Base-by-base conservation (phyloP, 2,888 invertebrate species). In the Antheraea assamensis region DNA sequence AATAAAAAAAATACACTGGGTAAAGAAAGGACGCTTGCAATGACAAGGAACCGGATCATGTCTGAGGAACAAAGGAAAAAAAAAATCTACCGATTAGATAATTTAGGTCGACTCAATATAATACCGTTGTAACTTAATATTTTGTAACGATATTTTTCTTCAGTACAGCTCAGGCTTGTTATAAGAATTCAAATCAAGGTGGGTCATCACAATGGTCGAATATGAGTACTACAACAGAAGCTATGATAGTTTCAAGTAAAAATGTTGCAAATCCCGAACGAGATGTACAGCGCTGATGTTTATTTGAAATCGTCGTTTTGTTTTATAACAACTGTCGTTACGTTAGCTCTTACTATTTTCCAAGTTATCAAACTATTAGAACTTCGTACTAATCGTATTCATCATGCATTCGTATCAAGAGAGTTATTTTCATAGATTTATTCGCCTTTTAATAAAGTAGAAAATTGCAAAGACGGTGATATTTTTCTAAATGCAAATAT, bases 241-340 rank as follows among this genome's bases (percentile, higher is more conserved):
- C 30, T 64, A 17, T 30, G 27, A 64, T 30, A 3, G 19, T 27
- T 64, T 64, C 30, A 17, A 30, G 27, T 10, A 30, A 64, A 64
- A 30, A 27, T 64, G 4, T 64, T 64, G 27, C 42, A 21, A 72
- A 64, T 42, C 64, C 30, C 31, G 10, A 24, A 68, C 66, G 42
- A 75, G 73, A 72, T 73, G 77, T 74, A 71, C 24, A 70, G 75
- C 52, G 3, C 74, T 74, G 74, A 75, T 76, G 72, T 72, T 72
- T 74, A 76, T 78, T 78, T 72, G 31, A 78, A 71, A 76, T 75
- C 52, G 66, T 74, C 55, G 71, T 76, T 66, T 77, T 76, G 76
- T 78, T 81, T 71, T 71, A 75, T 70, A 75, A 76, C 74, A 78
- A 76, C 73, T n/a, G 75, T 81, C 76, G 72, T 79, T 76, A 73